Evolutionary conservation across 1,140 invertebrate species (phyloP).

Genomic region (Euborellia annulipes): DNA sequence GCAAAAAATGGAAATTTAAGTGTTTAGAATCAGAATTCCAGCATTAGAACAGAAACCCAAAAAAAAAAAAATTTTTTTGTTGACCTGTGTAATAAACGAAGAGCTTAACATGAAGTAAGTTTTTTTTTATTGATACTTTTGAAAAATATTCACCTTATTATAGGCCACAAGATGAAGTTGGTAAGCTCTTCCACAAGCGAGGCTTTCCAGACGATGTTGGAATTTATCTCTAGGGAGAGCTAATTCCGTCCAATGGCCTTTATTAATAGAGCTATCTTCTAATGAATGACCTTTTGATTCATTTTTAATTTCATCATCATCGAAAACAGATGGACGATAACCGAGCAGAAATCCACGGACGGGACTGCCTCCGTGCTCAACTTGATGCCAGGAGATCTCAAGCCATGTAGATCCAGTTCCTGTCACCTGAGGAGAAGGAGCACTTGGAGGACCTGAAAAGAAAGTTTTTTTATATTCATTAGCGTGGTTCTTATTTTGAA

Average conservation of each 20-base stretch:
- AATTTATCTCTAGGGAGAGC: conserved; percentile 14
- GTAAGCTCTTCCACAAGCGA: conserved; percentile 35
- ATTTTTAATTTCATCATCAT: too few relatives aligned
- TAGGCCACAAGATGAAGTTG: conserved; percentile 28
- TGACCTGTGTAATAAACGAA: too few relatives aligned
- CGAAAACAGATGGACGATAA: conserved; percentile 14
- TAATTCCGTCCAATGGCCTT: conserved; percentile 30
- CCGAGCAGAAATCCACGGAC: conserved; percentile 20
- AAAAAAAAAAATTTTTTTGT: too few relatives aligned
- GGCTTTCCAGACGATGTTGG: conserved; percentile 20
- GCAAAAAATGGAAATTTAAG: too few relatives aligned
- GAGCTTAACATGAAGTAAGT: too few relatives aligned
- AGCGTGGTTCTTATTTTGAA: too few relatives aligned
- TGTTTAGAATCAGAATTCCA: too few relatives aligned
- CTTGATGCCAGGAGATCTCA: conserved; percentile 22
- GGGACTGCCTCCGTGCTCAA: conserved; percentile 21
- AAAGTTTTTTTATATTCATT: too few relatives aligned
- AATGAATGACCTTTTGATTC: too few relatives aligned
- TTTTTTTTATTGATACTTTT: too few relatives aligned
- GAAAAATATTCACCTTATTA: conserved; percentile 23
- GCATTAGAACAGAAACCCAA: too few relatives aligned
- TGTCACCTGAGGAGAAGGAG: conserved; percentile 19
- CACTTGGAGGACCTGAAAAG: conserved; percentile 19
- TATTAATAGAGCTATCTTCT: conserved; percentile 16
- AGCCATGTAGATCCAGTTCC: conserved; percentile 17